Evolutionary conservation across 1,140 invertebrate genomes (phyloP).

Genomic region (Meloidogyne floridensis): DNA sequence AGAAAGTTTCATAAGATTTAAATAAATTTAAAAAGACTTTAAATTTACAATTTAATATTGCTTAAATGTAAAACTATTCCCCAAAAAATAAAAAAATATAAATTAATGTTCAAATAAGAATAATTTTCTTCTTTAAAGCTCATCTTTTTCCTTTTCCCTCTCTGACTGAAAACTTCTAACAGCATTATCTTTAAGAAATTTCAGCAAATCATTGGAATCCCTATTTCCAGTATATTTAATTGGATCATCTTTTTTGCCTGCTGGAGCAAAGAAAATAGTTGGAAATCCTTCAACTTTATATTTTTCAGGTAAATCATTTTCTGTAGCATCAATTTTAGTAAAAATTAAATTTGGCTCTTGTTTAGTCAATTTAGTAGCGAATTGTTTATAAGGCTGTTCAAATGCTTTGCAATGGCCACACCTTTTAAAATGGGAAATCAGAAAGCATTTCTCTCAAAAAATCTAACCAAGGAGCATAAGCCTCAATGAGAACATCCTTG

Average conservation of each 20-base stretch:
- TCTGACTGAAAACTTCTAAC: conserved; percentile 59
- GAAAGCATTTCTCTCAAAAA: neutral
- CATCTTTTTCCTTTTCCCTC: conserved; percentile 49
- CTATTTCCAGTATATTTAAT: conserved; percentile 68
- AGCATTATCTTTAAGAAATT: conserved; percentile 62
- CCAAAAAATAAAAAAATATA: neutral
- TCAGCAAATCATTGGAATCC: conserved; percentile 66
- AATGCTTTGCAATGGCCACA: conserved; percentile 51
- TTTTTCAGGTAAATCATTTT: conserved; percentile 68
- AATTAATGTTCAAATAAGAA: too few relatives aligned
- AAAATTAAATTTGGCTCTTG: conserved; percentile 67
- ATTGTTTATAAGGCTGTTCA: conserved; percentile 60
- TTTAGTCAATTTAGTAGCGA: conserved; percentile 52
- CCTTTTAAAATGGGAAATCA: conserved; percentile 18
- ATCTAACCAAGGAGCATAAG: conserved; percentile 71
- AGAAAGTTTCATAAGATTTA: too few relatives aligned
- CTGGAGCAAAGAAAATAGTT: conserved; percentile 69
- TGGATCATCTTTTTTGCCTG: conserved; percentile 67
- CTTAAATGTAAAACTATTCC: neutral
- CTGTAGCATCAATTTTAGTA: conserved; percentile 70
- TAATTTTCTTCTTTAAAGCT: conserved; percentile 5
- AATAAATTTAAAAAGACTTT: too few relatives aligned
- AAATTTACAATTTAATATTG: too few relatives aligned
- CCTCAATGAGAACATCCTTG: conserved; percentile 68
- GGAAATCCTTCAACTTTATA: conserved; percentile 70